These are phyloP conservation scores for Dynastes hyllus DNA, from an alignment of 2,888 invertebrate genomes.

Conservation along the genomic window DNA sequence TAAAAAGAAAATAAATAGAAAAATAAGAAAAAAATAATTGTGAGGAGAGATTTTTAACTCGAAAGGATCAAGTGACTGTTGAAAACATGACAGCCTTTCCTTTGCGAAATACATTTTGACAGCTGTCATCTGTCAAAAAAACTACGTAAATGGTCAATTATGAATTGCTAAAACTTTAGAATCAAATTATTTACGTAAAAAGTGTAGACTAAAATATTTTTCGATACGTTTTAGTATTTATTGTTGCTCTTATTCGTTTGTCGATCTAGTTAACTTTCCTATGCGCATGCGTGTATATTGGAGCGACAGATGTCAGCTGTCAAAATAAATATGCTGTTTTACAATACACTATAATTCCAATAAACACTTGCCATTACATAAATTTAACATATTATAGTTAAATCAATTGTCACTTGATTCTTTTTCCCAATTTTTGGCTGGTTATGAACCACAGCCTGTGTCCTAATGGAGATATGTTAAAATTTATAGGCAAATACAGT, in stretches of 20 bases:
- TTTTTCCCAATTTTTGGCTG: background rate
- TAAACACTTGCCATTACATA: background rate
- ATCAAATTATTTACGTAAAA: background rate
- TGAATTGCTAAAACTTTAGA: background rate
- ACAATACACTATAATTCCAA: background rate
- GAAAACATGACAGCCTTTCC: background rate
- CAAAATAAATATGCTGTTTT: background rate
- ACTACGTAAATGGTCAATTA: constrained; percentile 26
- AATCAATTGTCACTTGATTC: background rate
- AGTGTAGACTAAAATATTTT: constrained; percentile 3
- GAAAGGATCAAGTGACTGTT: background rate
- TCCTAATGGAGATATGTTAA: background rate
- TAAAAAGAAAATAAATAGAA: background rate
- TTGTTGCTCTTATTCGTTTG: background rate
- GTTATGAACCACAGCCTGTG: background rate
- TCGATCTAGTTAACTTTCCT: background rate
- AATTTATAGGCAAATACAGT: background rate
- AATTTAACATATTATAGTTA: background rate
- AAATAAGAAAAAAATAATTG: background rate
- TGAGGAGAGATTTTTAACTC: background rate
- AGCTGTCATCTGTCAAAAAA: constrained; percentile 5
- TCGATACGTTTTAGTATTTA: constrained; percentile 12
- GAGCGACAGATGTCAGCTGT: constrained; percentile 5
- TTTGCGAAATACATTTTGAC: background rate
- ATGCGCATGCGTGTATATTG: background rate